phyloP scores from a whole-genome alignment of 2,888 invertebrate species.

The Caenorhabditis virilis region DNA sequence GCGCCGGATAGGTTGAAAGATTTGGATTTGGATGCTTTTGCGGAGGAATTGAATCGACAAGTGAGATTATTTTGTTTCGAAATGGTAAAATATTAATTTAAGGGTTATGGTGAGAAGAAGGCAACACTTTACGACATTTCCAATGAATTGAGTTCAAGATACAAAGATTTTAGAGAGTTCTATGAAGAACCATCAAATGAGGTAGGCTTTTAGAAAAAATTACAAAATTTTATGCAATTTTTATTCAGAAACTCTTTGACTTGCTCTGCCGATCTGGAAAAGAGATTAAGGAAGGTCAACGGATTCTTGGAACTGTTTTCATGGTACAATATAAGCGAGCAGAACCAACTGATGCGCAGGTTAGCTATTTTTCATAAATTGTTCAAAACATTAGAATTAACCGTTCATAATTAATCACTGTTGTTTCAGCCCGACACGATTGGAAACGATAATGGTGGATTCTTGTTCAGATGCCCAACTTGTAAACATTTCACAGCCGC shows the following conservation, averaged over 20 bases:
- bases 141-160: conserved; percentile 86
- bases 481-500: conserved; percentile 14
- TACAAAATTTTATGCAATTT: background rate
- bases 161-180: conserved; percentile 61
- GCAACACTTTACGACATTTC: conserved; percentile 96
- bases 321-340: conserved; percentile 33
- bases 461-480: conserved; percentile 18
- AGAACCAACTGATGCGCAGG: conserved; percentile 7
- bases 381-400: too few relatives aligned
- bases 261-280: conserved; percentile 24
- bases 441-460: conserved; percentile 16
- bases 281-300: conserved; percentile 22
- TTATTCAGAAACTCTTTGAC: conserved; percentile 18
- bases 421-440: conserved; percentile 20
- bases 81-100: background rate
- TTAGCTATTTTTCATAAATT: too few relatives aligned
- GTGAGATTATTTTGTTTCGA: conserved; percentile 65
- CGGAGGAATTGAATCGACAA: conserved; percentile 91
- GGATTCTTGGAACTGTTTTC: conserved; percentile 36
- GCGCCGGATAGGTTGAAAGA: conserved; percentile 79
- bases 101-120: conserved; percentile 76
- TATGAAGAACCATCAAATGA: conserved; percentile 36
- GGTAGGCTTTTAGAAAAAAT: background rate
- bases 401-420: too few relatives aligned
- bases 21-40: conserved; percentile 95